A percentile compares a stretch with the other conserved stretches of the same genome.
These are phyloP conservation scores for Philonicus albiceps DNA, from an alignment of 2,888 invertebrate genomes.

Conservation along the genomic window DNA sequence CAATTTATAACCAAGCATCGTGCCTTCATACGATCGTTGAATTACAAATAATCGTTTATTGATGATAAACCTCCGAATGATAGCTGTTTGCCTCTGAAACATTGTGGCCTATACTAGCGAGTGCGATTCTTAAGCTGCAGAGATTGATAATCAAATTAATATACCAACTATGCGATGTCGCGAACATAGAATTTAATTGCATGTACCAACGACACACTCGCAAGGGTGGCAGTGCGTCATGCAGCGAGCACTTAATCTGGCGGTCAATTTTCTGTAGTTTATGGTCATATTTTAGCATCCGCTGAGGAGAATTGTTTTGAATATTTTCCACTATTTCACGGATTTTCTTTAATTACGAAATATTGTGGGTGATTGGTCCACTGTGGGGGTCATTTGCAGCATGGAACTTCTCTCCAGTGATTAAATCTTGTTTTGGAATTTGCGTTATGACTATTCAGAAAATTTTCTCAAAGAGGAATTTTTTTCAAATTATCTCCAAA, in stretches of 20 bases:
- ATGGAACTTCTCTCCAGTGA: not conserved
- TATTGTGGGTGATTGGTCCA: constrained; percentile 35
- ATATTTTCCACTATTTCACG: not conserved
- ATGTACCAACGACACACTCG: not conserved
- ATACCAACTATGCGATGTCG: constrained; percentile 4
- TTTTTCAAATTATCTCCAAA: not conserved
- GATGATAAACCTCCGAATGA: constrained; percentile 20
- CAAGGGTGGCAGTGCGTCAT: constrained; percentile 26
- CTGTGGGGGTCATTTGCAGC: not conserved
- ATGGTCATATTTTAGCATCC: not conserved
- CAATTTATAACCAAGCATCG: constrained; percentile 22
- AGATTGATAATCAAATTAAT: constrained; percentile 32
- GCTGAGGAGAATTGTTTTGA: not conserved
- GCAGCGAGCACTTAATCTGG: constrained; percentile 18
- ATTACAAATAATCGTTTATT: not conserved
- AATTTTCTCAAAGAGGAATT: not conserved
- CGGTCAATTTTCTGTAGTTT: not conserved
- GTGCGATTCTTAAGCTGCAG: not conserved
- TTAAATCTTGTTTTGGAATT: constrained; percentile 4
- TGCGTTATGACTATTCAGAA: not conserved
- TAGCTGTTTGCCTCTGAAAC: constrained; percentile 21
- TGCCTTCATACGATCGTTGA: not conserved
- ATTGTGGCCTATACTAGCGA: not conserved
- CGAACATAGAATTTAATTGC: constrained; percentile 17
- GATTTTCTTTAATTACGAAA: constrained; percentile 38